These are phyloP conservation scores for Euzophera pinguis DNA, from an alignment of 2,888 invertebrate species.

Conservation along the genomic window DNA sequence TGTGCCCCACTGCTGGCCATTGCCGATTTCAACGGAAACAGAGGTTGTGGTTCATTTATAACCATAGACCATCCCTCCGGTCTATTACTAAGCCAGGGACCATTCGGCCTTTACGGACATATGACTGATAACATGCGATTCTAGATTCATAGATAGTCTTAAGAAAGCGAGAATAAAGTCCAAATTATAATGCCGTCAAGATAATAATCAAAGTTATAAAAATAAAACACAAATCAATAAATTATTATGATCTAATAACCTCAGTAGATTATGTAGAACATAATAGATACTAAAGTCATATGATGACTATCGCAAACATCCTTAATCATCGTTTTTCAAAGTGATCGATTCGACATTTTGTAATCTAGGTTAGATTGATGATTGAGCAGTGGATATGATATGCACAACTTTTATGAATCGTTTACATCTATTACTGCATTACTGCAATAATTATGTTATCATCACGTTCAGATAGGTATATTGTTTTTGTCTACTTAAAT, in stretches of 20 bases:
- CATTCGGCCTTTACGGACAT: too few relatives aligned
- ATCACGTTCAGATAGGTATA: neutral
- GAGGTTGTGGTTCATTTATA: too few relatives aligned
- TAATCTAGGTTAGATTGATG: neutral
- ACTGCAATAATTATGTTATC: neutral
- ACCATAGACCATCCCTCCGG: too few relatives aligned
- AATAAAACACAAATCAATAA: neutral
- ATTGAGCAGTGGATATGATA: neutral
- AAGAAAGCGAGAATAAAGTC: too few relatives aligned
- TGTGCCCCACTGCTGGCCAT: too few relatives aligned
- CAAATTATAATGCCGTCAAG: too few relatives aligned
- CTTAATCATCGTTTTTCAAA: conserved; percentile 9
- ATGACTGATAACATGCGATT: too few relatives aligned
- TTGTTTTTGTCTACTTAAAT: too few relatives aligned
- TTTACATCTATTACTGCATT: neutral
- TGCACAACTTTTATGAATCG: neutral
- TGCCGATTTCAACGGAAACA: too few relatives aligned
- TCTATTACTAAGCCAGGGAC: too few relatives aligned
- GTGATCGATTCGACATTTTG: neutral
- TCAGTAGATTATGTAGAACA: neutral
- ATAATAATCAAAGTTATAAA: too few relatives aligned
- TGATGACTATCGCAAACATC: neutral
- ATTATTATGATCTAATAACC: neutral
- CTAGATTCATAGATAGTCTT: too few relatives aligned
- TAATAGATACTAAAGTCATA: neutral